Evolutionary conservation across 1,140 invertebrate species (phyloP).

Genomic region (Patella vulgata): DNA sequence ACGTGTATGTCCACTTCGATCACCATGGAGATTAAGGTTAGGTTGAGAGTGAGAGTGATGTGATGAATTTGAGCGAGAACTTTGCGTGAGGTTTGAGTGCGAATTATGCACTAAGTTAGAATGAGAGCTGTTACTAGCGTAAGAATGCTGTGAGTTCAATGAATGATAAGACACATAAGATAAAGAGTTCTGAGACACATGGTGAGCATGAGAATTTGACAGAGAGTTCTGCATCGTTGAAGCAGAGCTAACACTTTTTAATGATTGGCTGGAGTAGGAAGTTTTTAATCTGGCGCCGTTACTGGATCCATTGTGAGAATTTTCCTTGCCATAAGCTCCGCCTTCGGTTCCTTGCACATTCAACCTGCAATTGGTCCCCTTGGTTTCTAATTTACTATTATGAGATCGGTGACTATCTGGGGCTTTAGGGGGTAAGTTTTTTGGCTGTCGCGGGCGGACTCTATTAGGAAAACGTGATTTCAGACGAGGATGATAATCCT

Average conservation of each 20-base stretch:
- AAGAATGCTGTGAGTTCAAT: too few relatives aligned
- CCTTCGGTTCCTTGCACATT: slow-evolving; percentile 37
- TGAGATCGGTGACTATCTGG: not conserved
- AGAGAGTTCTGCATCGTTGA: slow-evolving; percentile 15
- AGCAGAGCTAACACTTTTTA: slow-evolving; percentile 33
- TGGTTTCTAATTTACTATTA: slow-evolving; percentile 1
- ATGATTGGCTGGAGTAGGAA: slow-evolving; percentile 28
- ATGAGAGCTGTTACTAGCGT: too few relatives aligned
- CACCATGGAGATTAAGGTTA: too few relatives aligned
- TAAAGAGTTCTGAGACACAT: too few relatives aligned
- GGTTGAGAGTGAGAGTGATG: too few relatives aligned
- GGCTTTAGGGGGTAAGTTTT: slow-evolving; percentile 21
- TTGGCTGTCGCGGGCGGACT: slow-evolving; percentile 52
- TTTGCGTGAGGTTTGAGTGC: too few relatives aligned
- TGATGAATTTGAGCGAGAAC: too few relatives aligned
- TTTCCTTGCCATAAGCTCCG: slow-evolving; percentile 4
- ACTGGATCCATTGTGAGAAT: slow-evolving; percentile 26
- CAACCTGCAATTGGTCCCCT: slow-evolving; percentile 8
- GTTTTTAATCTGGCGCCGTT: slow-evolving; percentile 28
- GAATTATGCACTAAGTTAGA: too few relatives aligned
- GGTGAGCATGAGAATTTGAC: not conserved
- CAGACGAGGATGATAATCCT: slow-evolving; percentile 69
- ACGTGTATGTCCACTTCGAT: too few relatives aligned
- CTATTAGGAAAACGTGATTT: slow-evolving; percentile 72
- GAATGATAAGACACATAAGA: too few relatives aligned